Evolutionary conservation across 2,888 invertebrate genomes (phyloP), one percentile per base, ranked within the genome.

Genomic region (Aquatica leii): DNA sequence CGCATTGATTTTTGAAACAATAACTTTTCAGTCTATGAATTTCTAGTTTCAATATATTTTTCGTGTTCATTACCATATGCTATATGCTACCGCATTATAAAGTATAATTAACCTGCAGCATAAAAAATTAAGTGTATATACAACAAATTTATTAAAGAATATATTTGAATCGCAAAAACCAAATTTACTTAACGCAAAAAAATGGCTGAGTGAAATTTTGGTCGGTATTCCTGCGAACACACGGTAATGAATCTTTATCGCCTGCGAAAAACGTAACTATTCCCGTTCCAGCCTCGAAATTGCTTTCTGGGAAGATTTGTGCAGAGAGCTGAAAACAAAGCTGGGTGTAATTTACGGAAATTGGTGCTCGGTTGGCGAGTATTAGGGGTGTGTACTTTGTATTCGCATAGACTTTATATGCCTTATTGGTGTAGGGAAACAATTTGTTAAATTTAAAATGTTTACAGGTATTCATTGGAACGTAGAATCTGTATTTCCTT

Each of bases 341-440:
- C 82, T 80, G 79, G 80, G 80, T 82, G 82, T 83, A 82, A 83
- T 83, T 83, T 83, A 82, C 79, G 83, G 79, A 82, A 83, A 83
- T 83, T 80, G 82, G 81, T 79, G 80, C 77, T 76, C 75, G 72
- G 74, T 70, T 74, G 72, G 67, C 72, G 72, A 69, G 69, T 70
- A 70, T 70, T 73, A 73, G 59, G 62, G 66, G 62, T 67, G 61
- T 57, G 59, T 65, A 67, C 59, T 65, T 61, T 65, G 67, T 64
- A 59, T 65, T 65, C 62, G 62, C 65, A 62, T 65, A 59, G 52
- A 61, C 62, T 65, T 62, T 65, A 62, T 65, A 61, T 53, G 60
- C 64, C 56, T 64, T 64, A 64, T 64, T 64, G 60, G 64, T 56
- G 55, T 54, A 55, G 43, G 31, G 43, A 64, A 59, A 55, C 59